These are phyloP conservation scores for Cotesia glomerata DNA, from an alignment of 1,140 invertebrate species.

Conservation along the genomic window DNA sequence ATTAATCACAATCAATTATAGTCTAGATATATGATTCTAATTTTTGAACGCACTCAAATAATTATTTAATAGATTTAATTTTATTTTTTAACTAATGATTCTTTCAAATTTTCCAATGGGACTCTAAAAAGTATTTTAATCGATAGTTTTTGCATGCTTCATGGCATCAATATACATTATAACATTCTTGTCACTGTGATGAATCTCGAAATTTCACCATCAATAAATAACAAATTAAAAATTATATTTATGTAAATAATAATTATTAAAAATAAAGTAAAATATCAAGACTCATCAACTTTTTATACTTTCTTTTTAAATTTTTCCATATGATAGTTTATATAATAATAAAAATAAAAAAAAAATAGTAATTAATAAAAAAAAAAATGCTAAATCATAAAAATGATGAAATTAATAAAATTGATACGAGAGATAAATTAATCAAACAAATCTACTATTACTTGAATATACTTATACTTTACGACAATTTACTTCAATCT, in stretches of 20 bases:
- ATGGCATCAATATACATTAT: conserved; percentile 55
- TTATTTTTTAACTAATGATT: background rate
- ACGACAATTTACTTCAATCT: conserved; percentile 62
- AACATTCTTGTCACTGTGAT: conserved; percentile 46
- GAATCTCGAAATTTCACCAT: background rate
- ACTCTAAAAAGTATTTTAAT: conserved; percentile 27
- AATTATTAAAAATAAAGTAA: no score
- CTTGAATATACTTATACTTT: conserved; percentile 62
- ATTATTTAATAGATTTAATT: background rate
- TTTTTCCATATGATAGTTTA: no score
- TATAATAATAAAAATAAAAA: background rate
- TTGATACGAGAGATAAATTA: conserved; percentile 43
- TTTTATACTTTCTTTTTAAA: no score
- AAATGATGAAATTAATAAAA: conserved; percentile 13
- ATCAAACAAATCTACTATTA: conserved; percentile 60
- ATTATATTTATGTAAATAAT: background rate
- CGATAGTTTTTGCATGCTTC: conserved; percentile 55
- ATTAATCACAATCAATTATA: background rate
- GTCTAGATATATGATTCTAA: background rate
- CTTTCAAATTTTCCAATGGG: background rate
- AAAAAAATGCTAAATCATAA: background rate
- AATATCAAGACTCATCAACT: no score
- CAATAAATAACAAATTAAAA: background rate
- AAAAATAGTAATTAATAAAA: background rate
- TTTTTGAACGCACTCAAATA: background rate